Evolutionary conservation across 2,888 invertebrate genomes (phyloP).

Genomic region (Caenorhabditis sp.): DNA sequence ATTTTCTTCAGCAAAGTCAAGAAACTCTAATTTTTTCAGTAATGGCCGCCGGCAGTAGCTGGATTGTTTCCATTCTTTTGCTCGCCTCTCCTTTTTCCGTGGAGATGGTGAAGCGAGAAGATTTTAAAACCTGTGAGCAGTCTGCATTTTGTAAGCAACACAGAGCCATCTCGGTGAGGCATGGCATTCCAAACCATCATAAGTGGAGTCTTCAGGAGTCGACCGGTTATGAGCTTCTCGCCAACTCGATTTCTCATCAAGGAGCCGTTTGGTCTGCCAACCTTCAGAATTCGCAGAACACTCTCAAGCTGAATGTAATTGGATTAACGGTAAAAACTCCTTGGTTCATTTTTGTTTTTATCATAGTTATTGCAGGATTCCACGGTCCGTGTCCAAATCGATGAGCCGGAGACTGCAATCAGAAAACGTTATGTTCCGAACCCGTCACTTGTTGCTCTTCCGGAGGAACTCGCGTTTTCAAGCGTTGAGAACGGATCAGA

Average conservation of each 20-base stretch:
- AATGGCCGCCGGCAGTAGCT: slow-evolving; percentile 61
- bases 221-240: slow-evolving; percentile 74
- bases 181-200: slow-evolving; percentile 33
- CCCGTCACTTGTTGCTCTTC: slow-evolving; percentile 63
- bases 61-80: slow-evolving; percentile 17
- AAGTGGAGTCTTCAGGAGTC: slow-evolving; percentile 64
- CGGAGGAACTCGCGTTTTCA: slow-evolving; percentile 58
- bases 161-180: slow-evolving; percentile 67
- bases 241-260: slow-evolving; percentile 34
- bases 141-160: slow-evolving; percentile 80
- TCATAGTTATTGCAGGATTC: slow-evolving; percentile 49
- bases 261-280: slow-evolving; percentile 52
- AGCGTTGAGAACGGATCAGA: slow-evolving; percentile 58
- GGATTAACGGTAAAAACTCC: slow-evolving; percentile 52
- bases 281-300: slow-evolving; percentile 62
- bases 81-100: slow-evolving; percentile 34
- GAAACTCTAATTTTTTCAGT: slow-evolving; percentile 43
- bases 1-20: too few relatives aligned
- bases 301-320: slow-evolving; percentile 58
- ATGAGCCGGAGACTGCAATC: slow-evolving; percentile 69
- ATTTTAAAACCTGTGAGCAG: slow-evolving; percentile 82
- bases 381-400: slow-evolving; percentile 71
- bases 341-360: not conserved
- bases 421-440: slow-evolving; percentile 69
- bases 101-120: slow-evolving; percentile 74